Conservation (phyloP, 1,140 invertebrate species). For the Neodiprion lecontei region DNA sequence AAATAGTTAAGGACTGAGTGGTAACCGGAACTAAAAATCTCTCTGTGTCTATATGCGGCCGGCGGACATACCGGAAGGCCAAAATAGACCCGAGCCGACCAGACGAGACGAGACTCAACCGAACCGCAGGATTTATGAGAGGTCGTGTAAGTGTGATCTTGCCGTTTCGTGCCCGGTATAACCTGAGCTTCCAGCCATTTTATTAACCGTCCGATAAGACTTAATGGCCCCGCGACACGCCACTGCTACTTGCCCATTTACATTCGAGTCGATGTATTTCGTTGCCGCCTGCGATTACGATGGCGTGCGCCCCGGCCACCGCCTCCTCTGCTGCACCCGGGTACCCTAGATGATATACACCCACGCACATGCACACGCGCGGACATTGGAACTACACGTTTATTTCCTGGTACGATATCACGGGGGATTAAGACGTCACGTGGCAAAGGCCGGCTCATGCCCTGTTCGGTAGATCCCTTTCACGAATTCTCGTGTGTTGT, state of each 20-base stretch:
- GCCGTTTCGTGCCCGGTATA: neutral
- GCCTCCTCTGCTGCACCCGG: neutral
- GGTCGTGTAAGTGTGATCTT: slow-evolving; percentile 4
- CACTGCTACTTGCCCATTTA: slow-evolving; percentile 19
- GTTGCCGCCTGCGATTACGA: slow-evolving; percentile 17
- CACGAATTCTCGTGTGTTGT: neutral
- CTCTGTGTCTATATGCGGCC: no score
- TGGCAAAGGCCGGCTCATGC: neutral
- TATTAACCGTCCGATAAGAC: slow-evolving; percentile 10
- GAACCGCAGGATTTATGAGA: neutral
- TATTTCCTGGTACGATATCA: slow-evolving; percentile 15
- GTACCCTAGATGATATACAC: neutral
- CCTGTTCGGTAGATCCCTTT: neutral
- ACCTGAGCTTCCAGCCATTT: slow-evolving; percentile 15
- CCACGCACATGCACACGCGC: neutral
- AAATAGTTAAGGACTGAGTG: no score
- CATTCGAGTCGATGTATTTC: slow-evolving; percentile 23
- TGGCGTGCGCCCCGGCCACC: slow-evolving; percentile 11
- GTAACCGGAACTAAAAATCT: no score
- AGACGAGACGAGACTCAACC: neutral
- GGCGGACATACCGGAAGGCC: neutral
- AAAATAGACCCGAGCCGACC: neutral
- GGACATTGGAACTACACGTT: neutral
- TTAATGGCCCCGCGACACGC: slow-evolving; percentile 21
- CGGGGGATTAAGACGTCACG: slow-evolving; percentile 4